Evolutionary conservation across 2,888 invertebrate species (phyloP).

Genomic region (Philhelius pedissequus): DNA sequence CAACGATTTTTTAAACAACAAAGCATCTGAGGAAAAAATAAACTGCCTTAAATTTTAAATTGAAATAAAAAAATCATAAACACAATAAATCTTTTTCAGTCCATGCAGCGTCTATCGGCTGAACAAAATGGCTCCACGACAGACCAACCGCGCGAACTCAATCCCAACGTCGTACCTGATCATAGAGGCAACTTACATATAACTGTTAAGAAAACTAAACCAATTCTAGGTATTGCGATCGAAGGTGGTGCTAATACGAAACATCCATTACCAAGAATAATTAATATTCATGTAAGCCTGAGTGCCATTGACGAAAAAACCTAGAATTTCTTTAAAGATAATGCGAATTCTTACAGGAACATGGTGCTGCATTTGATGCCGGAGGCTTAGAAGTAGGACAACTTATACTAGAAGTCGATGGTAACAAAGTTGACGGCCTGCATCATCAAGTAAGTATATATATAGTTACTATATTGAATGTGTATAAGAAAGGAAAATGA

Average conservation of each 20-base stretch:
- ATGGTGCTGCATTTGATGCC: conserved; percentile 95
- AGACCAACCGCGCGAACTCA: conserved; percentile 79
- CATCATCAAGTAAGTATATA: conserved; percentile 85
- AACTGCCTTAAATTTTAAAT: neutral
- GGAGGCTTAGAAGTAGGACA: conserved; percentile 97
- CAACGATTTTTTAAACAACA: neutral
- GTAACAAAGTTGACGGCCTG: conserved; percentile 87
- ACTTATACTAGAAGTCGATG: conserved; percentile 94
- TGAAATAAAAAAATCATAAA: neutral
- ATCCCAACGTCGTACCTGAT: conserved; percentile 88
- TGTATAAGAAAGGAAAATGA: no score
- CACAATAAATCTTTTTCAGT: conserved; percentile 78
- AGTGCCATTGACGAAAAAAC: no score
- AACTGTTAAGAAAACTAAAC: conserved; percentile 94
- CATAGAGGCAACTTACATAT: conserved; percentile 93
- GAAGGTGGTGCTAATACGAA: conserved; percentile 98
- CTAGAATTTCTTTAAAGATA: neutral
- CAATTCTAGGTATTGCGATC: conserved; percentile 96
- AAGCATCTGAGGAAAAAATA: neutral
- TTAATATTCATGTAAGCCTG: conserved; percentile 95
- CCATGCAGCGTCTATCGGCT: conserved; percentile 86
- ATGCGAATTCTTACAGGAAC: conserved; percentile 84
- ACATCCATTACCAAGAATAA: conserved; percentile 95
- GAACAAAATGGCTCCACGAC: conserved; percentile 81
- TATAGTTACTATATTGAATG: no score